Percentiles rank a stretch among this genome's conserved stretches.
Evolutionary conservation across 2,888 invertebrate genomes (phyloP).

Genomic region (Tetragonula carbonaria): DNA sequence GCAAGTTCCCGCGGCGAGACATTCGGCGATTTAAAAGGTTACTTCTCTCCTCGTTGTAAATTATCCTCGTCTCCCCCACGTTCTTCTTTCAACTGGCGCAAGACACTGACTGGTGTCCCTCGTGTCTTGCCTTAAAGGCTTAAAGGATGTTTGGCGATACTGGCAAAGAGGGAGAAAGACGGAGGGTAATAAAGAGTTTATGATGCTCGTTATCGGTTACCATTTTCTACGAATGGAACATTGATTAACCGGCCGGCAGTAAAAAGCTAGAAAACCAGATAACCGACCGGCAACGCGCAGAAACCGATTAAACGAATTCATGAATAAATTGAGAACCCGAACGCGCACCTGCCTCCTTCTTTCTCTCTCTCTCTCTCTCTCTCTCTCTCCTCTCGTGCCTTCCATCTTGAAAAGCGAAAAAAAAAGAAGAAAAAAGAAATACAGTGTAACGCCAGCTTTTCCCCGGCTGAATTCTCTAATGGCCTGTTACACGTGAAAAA

Average conservation of each 20-base stretch:
- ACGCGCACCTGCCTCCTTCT: slow-evolving; percentile 77
- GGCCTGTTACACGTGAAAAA: not conserved
- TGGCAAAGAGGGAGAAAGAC: not conserved
- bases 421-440: no score
- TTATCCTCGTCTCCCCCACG: slow-evolving; percentile 22
- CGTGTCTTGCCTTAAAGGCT: slow-evolving; percentile 13
- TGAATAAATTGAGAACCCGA: slow-evolving; percentile 81
- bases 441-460: not conserved
- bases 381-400: slow-evolving; percentile 18
- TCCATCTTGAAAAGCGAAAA: slow-evolving; percentile 3
- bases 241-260: slow-evolving; percentile 79
- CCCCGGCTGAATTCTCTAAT: not conserved
- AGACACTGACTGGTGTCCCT: slow-evolving; percentile 16
- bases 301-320: slow-evolving; percentile 84
- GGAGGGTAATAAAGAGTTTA: slow-evolving; percentile 82
- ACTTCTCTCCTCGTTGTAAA: slow-evolving; percentile 51
- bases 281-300: slow-evolving; percentile 71
- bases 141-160: not conserved
- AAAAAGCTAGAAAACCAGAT: slow-evolving; percentile 75
- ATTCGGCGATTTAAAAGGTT: slow-evolving; percentile 68
- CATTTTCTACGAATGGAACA: slow-evolving; percentile 83
- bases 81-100: not conserved
- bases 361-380: not conserved
- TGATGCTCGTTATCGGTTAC: slow-evolving; percentile 81
- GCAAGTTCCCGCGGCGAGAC: slow-evolving; percentile 41